Base-by-base conservation (phyloP, 1,140 invertebrate species). In the Cherax quadricarinatus region DNA sequence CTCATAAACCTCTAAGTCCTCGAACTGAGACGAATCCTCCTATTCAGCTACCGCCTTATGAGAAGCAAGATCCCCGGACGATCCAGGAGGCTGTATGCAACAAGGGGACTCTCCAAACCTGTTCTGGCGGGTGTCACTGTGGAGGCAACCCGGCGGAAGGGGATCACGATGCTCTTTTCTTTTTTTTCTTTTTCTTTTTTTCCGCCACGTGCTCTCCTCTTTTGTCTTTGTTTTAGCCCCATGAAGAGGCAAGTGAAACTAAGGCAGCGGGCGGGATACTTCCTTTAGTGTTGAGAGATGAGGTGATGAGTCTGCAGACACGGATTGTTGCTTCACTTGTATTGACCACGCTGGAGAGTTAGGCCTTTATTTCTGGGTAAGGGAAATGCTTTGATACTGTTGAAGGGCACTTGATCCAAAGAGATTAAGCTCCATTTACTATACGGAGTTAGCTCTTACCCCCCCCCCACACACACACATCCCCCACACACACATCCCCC, bases 11-110 rank as follows among this genome's bases (percentile, higher is more conserved):
- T 73, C 57, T 66, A 80, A 88, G 86, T 80, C 75, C 73, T 73
- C 51, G 48, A 62, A 79, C 75, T 88, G 80, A 88, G 86, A 88
- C 86, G 73, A 62, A 79, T 88, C 75, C 75, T 88, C 75, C 86
- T 85, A 88, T 88, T 88, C 86, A 88, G 70, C 57, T 80, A n/a
- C 78, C 53, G 75, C 75, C 53, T 88, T 80, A 88, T 80, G 86
- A 88, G 75, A 57, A 80, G 49, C 53, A 12, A 60, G 86, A 83
- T 83, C 81, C 81, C 81, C 81, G 10, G 21, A 57, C 81, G 16
- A 57, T 51, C 51, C 24, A 79, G 73, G 86, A 78, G 75, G 86
- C 75, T 53, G 78, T 48, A 60, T 80, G 75, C 57, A 83, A 83
- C 81, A 83, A 83, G 81, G 81, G 53, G 14, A 57, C 62, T 66